These are phyloP conservation scores for Ametastegia equiseti DNA, from an alignment of 2,888 invertebrate genomes.

Conservation along the genomic window DNA sequence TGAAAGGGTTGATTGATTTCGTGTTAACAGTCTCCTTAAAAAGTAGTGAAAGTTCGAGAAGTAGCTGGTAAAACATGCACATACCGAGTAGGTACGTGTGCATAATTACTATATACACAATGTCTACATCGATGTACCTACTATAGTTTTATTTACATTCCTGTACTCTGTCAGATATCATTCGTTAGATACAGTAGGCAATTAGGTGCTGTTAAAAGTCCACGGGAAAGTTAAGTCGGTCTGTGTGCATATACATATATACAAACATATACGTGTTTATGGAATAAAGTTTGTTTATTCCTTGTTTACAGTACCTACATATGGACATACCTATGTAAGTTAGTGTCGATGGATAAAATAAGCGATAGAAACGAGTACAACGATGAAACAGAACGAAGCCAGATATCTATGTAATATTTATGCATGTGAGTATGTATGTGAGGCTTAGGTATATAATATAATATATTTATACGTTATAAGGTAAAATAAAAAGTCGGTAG, in stretches of 20 bases:
- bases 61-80: neutral
- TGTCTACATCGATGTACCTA: neutral
- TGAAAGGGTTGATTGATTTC: no score
- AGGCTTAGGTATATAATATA: neutral
- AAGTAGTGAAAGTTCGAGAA: neutral
- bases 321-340: neutral
- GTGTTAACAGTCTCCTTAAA: no score
- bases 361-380: neutral
- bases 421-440: no score
- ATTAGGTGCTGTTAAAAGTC: neutral
- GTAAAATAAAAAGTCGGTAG: neutral
- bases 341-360: neutral
- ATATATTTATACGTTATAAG: neutral
- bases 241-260: neutral
- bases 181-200: neutral
- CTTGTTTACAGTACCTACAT: neutral
- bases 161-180: neutral
- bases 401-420: neutral
- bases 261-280: no score
- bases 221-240: neutral
- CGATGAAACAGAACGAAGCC: slow-evolving; percentile 13
- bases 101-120: neutral
- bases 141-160: slow-evolving; percentile 3
- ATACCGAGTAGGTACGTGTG: no score
- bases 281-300: neutral